Base-by-base conservation (phyloP, 2,888 invertebrate species). In the Leucoma salicis region DNA sequence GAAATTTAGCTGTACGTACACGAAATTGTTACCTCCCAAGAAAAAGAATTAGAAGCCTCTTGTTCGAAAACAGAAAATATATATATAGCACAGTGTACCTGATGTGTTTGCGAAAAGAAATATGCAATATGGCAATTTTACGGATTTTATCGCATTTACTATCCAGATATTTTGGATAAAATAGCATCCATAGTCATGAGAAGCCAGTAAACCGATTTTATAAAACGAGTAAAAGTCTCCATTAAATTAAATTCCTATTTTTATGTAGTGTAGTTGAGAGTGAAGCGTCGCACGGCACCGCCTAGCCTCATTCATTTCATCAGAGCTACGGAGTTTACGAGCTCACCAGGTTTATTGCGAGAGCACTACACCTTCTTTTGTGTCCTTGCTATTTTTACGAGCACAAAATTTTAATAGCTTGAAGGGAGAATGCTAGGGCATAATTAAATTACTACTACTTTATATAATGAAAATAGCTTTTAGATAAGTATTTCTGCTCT, bases 321-420 rank as follows among this genome's bases (percentile, higher is more conserved):
- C 71, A 66, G 57, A 54, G 69, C 66, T 57, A 56, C 68, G 66
- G 70, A 73, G 70, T 82, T 82, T 84, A 83, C 73, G 82, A 82
- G 73, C 75, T 66, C 67, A 53, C 66, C 66, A 66, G 68, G 68
- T 75, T 82, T 76, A 77, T 74, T 67, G 65, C 68, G 61, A 81
- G 76, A 71, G 72, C 70, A 71, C 80, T 79, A 74, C 63, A 70
- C 70, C 61, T 66, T 60, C 68, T 74, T 71, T 79, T 82, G 70
- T 81, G 70, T 66, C 63, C 63, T 61, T 63, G 59, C 60, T 70
- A 65, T 67, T 60, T 72, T 76, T 74, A 67, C 60, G 48, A 55
- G 65, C 64, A 74, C 63, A 59, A 55, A 70, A 73, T 64, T 74
- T 74, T 73, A 72, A 77, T 68, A 67, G 64, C 57, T 60, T 54